These are phyloP conservation scores for Trochalopteron elliotii DNA, from an alignment of 2,113 vertebrate species.

Conservation along the genomic window DNA sequence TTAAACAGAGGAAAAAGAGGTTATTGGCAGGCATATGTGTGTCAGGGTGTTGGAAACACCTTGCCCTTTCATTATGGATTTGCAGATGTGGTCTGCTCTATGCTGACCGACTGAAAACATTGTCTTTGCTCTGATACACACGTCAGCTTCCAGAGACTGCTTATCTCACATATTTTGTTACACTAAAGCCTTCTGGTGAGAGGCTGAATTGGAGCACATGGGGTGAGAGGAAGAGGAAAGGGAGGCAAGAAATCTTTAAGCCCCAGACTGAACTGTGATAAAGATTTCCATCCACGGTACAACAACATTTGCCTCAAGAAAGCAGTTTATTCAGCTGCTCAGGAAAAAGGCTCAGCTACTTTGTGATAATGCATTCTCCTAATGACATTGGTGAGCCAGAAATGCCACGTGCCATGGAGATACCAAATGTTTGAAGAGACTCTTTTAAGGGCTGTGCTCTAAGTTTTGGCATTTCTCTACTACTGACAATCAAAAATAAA, in stretches of 20 bases:
- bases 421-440: background rate
- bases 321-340: conserved; percentile 49
- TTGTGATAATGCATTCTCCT: conserved; percentile 9
- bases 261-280: background rate
- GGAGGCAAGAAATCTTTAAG: conserved; percentile 26
- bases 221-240: background rate
- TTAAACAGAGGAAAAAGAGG: background rate
- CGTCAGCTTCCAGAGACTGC: background rate
- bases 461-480: background rate
- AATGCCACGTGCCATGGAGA: background rate
- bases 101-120: background rate
- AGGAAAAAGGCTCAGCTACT: background rate
- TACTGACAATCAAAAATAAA: background rate
- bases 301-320: conserved; percentile 40
- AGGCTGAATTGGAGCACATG: background rate
- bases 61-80: background rate
- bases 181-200: background rate
- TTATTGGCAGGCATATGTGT: background rate
- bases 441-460: background rate
- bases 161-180: background rate
- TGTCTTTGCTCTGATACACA: background rate
- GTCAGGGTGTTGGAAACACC: background rate
- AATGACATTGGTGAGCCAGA: background rate
- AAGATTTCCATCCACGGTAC: background rate
- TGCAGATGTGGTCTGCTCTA: background rate